Conservation (phyloP, 2,797 vertebrate genomes). For the Microtus californicus region DNA sequence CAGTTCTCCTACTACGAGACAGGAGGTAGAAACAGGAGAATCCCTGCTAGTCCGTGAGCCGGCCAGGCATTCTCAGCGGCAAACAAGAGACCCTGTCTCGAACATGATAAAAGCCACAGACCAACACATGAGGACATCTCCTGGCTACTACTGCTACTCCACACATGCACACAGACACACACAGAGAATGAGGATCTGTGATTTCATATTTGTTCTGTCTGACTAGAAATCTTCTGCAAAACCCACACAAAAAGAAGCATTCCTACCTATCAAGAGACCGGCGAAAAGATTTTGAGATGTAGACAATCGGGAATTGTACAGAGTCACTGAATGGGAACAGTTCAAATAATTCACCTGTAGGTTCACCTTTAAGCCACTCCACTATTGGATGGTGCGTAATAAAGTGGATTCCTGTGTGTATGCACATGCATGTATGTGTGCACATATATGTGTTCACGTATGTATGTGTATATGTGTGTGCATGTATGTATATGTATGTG, state of each 20-base stretch:
- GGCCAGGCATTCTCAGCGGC: too few relatives aligned
- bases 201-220: background rate
- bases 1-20: background rate
- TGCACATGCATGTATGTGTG: too few relatives aligned
- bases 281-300: background rate
- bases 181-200: background rate
- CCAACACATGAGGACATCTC: background rate
- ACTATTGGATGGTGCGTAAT: background rate
- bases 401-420: background rate
- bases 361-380: slow-evolving; percentile 10
- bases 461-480: background rate
- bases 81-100: background rate
- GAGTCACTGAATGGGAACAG: background rate
- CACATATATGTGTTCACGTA: background rate
- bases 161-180: too few relatives aligned
- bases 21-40: background rate
- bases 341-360: background rate
- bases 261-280: background rate
- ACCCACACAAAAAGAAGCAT: background rate
- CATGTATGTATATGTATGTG: fast-evolving
- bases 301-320: background rate
- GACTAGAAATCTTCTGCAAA: background rate
- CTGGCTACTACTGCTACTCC: too few relatives aligned
- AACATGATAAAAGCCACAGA: background rate
- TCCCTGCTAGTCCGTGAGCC: fast-evolving